Base-by-base conservation (phyloP, 2,888 invertebrate species). In the Coenonympha arcania region DNA sequence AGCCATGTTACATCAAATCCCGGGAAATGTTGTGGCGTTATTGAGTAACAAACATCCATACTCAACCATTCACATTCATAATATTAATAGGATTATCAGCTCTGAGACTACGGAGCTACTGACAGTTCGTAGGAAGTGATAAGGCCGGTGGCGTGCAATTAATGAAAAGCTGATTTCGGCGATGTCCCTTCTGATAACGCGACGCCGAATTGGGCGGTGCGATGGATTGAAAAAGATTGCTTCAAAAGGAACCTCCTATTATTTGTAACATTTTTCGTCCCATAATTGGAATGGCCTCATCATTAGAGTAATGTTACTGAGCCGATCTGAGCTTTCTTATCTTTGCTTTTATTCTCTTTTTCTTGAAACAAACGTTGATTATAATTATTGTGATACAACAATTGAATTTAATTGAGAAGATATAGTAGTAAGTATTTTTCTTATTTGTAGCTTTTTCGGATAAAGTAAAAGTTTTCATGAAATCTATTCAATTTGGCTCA, bases 141-240 rank as follows among this genome's bases (percentile, higher is more conserved):
- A 75, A 76, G 70, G 66, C 68, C 69, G 69, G 66, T 69, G 58
- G 66, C 69, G 58, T 67, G 68, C 79, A 81, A 79, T 82, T 78
- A 82, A 82, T 77, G 79, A 76, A 78, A 74, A 76, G 78, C 79
- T 77, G 79, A 77, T 79, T 76, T 73, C 61, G 69, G 70, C 65
- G 63, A 73, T 69, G 69, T 73, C 70, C 66, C 61, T 55, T 48
- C 58, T 65, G 80, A 81, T 76, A 77, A 71, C 70, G 68, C 61
- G 54, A 59, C 49, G 55, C 59, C 59, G 58, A 63, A 60, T 62
- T 58, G 52, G 59, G 57, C 6, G 24, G 24, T 22, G 22, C 68
- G 69, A 69, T 71, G 70, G 69, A 73, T 68, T 66, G 66, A 68
- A 71, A 68, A 70, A 71, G 73, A 77, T 75, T 65, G 63, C 68